These are phyloP conservation scores for Macrotis lagotis DNA, from an alignment of 2,113 vertebrate genomes.

Conservation along the genomic window DNA sequence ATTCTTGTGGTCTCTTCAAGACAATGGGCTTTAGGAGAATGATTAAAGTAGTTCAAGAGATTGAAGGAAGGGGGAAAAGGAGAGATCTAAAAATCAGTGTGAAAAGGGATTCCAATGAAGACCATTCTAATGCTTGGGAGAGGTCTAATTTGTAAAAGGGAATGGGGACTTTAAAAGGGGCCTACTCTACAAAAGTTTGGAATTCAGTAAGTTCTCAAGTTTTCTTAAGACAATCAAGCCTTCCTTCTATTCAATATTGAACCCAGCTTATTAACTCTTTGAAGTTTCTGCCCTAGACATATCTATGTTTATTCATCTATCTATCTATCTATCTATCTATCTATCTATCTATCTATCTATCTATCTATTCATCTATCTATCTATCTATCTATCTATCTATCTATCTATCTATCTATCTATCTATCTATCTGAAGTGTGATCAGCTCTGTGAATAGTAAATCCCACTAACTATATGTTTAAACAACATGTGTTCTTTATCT, in stretches of 20 bases:
- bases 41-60: background rate
- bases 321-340: too few species aligned
- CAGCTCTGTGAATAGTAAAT: background rate
- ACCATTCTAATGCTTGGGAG: background rate
- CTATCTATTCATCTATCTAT: too few species aligned
- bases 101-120: background rate
- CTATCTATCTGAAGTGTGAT: background rate
- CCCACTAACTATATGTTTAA: background rate
- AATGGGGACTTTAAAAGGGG: background rate
- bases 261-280: background rate
- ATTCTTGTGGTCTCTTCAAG: background rate
- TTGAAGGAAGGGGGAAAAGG: background rate
- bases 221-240: background rate
- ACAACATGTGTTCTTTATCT: background rate
- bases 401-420: too few species aligned
- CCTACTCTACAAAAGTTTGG: background rate
- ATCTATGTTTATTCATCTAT: too few species aligned
- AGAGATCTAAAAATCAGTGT: background rate
- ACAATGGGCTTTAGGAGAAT: background rate
- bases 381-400: too few species aligned
- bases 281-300: background rate
- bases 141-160: background rate
- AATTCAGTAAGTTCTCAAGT: background rate
- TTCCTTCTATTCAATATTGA: background rate
- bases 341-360: too few species aligned